Percentiles rank a stretch among this genome's conserved stretches.
These are phyloP conservation scores for Sylvietta virens DNA, from an alignment of 2,113 vertebrate genomes.

Conservation along the genomic window DNA sequence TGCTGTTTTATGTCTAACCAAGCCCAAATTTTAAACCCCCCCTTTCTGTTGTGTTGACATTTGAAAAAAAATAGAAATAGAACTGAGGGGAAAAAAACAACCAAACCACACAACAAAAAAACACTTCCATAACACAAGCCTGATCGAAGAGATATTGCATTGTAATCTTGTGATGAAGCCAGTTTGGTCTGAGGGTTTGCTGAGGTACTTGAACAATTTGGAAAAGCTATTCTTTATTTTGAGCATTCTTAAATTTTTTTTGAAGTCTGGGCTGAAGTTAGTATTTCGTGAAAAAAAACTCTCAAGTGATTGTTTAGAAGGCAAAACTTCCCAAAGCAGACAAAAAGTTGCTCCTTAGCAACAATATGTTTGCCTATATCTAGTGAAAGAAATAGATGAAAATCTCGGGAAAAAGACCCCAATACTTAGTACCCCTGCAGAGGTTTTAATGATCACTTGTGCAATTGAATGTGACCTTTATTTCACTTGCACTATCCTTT, in stretches of 20 bases:
- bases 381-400: not conserved
- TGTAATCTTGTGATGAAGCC: not conserved
- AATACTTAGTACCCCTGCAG: not conserved
- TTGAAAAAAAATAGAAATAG: constrained; percentile 26
- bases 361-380: not conserved
- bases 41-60: not conserved
- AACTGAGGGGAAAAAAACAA: not conserved
- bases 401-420: not conserved
- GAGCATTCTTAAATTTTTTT: not conserved
- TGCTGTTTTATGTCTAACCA: not conserved
- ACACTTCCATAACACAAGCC: not conserved
- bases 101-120: not conserved
- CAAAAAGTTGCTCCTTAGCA: not conserved
- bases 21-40: not conserved
- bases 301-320: not conserved
- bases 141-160: not conserved
- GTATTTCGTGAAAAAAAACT: not conserved
- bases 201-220: not conserved
- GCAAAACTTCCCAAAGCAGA: not conserved
- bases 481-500: not conserved
- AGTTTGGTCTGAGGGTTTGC: not conserved
- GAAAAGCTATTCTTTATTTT: not conserved
- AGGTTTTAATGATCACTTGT: not conserved
- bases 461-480: not conserved
- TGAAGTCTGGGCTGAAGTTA: not conserved